Percentiles rank a stretch among this genome's conserved stretches.
Evolutionary conservation across 2,888 invertebrate species (phyloP).

Genomic region (Apotomis turbidana): DNA sequence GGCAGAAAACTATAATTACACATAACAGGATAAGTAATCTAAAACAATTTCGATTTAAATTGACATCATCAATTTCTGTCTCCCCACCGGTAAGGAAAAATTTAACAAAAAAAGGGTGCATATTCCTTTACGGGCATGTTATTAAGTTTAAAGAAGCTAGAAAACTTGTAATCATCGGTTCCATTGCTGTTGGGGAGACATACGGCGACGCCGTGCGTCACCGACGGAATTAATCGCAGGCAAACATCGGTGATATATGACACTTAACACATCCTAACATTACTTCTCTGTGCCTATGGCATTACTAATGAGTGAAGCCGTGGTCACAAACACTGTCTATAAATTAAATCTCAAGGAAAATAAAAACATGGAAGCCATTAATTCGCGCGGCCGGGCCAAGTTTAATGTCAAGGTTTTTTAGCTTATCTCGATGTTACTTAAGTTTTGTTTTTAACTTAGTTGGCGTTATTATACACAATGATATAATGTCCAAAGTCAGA

Average conservation of each 20-base stretch:
- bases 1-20: constrained; percentile 21
- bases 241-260: constrained; percentile 79
- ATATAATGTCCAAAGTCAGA: constrained; percentile 65
- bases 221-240: constrained; percentile 62
- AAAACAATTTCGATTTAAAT: constrained; percentile 24
- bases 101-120: constrained; percentile 3
- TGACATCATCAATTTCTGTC: constrained; percentile 20
- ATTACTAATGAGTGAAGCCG: constrained; percentile 80
- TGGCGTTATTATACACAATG: constrained; percentile 71
- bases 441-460: constrained; percentile 76
- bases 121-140: constrained; percentile 10
- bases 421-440: constrained; percentile 81
- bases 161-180: constrained; percentile 9
- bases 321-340: constrained; percentile 74
- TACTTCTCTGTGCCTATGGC: constrained; percentile 70
- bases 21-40: constrained; percentile 25
- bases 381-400: constrained; percentile 83
- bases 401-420: constrained; percentile 83
- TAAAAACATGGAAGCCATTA: constrained; percentile 84
- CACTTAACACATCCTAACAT: constrained; percentile 78
- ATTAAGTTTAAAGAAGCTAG: constrained; percentile 28
- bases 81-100: background rate
- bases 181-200: constrained; percentile 43
- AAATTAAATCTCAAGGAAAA: constrained; percentile 84
- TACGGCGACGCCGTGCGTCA: constrained; percentile 61